Percentiles rank a stretch among this genome's conserved stretches.
Evolutionary conservation across 2,797 vertebrate species (phyloP).

Genomic region (Poecilia gillii): DNA sequence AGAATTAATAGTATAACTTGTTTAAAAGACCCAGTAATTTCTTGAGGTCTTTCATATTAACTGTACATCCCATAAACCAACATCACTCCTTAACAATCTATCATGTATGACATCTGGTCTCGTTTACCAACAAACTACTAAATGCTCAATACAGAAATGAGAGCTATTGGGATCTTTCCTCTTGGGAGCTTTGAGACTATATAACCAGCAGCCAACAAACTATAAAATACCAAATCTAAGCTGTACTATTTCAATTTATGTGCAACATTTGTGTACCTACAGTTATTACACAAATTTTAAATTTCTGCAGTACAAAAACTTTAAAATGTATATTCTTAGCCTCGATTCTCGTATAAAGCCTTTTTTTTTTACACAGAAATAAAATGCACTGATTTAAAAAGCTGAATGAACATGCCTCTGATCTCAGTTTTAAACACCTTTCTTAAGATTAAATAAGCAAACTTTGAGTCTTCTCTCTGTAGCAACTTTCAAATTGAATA

Average conservation of each 20-base stretch:
- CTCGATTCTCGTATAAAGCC: not conserved
- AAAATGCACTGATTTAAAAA: not conserved
- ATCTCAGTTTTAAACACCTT: not conserved
- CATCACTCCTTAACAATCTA: not conserved
- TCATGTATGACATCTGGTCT: not conserved
- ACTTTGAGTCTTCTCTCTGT: not conserved
- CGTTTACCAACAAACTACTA: not conserved
- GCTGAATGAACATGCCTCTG: not conserved
- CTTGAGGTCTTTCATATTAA: not conserved
- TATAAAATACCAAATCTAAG: not conserved
- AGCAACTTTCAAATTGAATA: not conserved
- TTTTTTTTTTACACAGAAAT: not conserved
- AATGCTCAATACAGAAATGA: not conserved
- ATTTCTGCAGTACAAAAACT: not conserved
- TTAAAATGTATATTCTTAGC: not conserved
- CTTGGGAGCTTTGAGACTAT: not conserved
- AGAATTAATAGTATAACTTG: not conserved
- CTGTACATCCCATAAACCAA: not conserved
- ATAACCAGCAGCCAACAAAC: not conserved
- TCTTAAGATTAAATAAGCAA: not conserved
- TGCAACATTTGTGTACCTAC: not conserved
- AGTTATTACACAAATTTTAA: not conserved
- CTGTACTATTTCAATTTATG: not conserved
- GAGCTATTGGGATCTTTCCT: not conserved
- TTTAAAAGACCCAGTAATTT: not conserved